phyloP scores from a whole-genome alignment of 1,140 invertebrate genomes.

The Caenorhabditis inopinata region DNA sequence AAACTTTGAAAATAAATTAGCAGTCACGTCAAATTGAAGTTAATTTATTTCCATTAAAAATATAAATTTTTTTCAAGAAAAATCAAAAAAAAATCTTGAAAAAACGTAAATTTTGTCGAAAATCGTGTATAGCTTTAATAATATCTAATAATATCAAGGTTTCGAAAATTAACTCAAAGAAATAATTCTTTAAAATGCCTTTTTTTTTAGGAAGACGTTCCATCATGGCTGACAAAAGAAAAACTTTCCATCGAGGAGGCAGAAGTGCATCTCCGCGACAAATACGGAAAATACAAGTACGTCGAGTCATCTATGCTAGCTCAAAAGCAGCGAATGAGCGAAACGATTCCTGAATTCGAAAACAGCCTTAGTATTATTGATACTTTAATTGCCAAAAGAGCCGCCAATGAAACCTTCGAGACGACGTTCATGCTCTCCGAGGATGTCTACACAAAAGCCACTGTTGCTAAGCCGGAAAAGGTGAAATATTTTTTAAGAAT shows the following conservation, averaged over 20 bases:
- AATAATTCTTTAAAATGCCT: background rate
- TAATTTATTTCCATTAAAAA: too few relatives aligned
- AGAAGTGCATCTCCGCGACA: constrained; percentile 81
- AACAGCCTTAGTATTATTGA: constrained; percentile 87
- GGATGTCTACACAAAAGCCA: constrained; percentile 87
- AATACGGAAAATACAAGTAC: constrained; percentile 91
- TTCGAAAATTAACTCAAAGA: background rate
- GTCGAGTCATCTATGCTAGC: constrained; percentile 86
- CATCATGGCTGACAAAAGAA: constrained; percentile 83
- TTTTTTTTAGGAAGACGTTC: constrained; percentile 84
- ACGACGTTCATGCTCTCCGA: constrained; percentile 91
- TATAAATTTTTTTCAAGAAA: too few relatives aligned
- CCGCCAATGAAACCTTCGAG: constrained; percentile 72
- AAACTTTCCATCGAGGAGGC: constrained; percentile 79
- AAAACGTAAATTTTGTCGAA: background rate
- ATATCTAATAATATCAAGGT: too few relatives aligned
- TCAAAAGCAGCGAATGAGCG: constrained; percentile 72
- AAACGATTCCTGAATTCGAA: constrained; percentile 88
- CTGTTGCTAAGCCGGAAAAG: constrained; percentile 83
- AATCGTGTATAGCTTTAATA: too few relatives aligned
- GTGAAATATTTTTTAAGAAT: constrained; percentile 72
- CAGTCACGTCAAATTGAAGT: too few relatives aligned
- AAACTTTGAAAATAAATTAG: too few relatives aligned
- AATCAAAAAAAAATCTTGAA: background rate
- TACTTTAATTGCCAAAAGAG: constrained; percentile 79